A percentile compares a stretch with the other conserved stretches of the same genome.
These are phyloP conservation scores for Lacerta viridis DNA, from an alignment of 2,797 vertebrate genomes.

Conservation along the genomic window DNA sequence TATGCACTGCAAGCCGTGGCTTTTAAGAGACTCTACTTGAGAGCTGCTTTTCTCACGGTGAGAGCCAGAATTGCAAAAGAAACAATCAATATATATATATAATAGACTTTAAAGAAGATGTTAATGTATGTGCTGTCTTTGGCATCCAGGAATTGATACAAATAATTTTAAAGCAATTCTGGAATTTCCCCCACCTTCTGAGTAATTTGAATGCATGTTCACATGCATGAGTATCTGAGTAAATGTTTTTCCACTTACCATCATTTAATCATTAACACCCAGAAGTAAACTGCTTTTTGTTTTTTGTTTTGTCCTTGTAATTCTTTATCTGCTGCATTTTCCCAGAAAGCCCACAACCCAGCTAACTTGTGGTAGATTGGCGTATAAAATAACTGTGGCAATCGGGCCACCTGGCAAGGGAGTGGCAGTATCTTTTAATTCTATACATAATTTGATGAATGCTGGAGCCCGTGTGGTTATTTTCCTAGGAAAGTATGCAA, in stretches of 20 bases:
- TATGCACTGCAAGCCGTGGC: not conserved
- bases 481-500: not conserved
- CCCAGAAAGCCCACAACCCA: no score
- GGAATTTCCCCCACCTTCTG: not conserved
- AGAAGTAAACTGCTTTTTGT: not conserved
- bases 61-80: not conserved
- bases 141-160: not conserved
- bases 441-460: not conserved
- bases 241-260: not conserved
- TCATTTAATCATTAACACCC: not conserved
- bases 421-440: not conserved
- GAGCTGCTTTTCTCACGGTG: not conserved
- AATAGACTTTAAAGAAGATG: constrained; percentile 18
- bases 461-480: not conserved
- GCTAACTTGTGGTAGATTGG: not conserved
- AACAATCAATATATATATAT: constrained; percentile 2
- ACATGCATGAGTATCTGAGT: not conserved
- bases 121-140: not conserved
- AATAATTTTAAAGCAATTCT: constrained; percentile 33
- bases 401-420: not conserved
- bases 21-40: not conserved
- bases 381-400: not conserved
- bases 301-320: not conserved
- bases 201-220: not conserved
- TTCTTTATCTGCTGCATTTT: not conserved